phyloP scores from a whole-genome alignment of 2,113 vertebrate species.

The Turdus rufiventris region DNA sequence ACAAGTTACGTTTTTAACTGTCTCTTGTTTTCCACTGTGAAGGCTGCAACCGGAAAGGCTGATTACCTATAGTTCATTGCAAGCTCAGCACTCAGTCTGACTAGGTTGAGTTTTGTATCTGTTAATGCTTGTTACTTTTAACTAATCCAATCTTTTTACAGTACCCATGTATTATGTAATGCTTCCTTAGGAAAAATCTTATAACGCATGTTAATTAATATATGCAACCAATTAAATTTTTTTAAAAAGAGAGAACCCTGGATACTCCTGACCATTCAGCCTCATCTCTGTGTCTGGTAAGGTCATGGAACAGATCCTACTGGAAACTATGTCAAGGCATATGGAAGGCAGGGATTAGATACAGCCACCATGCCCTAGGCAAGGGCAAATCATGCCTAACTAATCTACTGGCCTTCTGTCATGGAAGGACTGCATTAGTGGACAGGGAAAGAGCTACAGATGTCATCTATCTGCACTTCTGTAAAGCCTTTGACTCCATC shows the following conservation, averaged over 20 bases:
- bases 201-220: conserved; percentile 79
- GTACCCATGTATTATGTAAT: conserved; percentile 86
- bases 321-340: background rate
- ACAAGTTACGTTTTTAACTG: conserved; percentile 74
- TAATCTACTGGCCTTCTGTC: background rate
- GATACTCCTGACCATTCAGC: background rate
- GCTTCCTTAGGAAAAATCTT: conserved; percentile 80
- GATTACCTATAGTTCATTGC: conserved; percentile 69
- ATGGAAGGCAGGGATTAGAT: background rate
- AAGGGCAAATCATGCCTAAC: background rate
- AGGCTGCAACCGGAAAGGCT: conserved; percentile 74
- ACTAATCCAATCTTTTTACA: conserved; percentile 87
- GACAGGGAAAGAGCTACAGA: background rate
- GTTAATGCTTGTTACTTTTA: conserved; percentile 90
- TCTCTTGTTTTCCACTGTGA: conserved; percentile 66
- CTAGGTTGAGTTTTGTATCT: conserved; percentile 79
- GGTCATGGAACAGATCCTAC: background rate
- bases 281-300: background rate
- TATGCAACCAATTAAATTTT: conserved; percentile 76
- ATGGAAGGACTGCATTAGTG: background rate
- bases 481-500: background rate
- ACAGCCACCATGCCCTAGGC: background rate
- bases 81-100: conserved; percentile 70
- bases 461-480: background rate
- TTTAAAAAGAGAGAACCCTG: background rate